Conservation (phyloP, 2,888 invertebrate genomes). For the Brenthis daphne region DNA sequence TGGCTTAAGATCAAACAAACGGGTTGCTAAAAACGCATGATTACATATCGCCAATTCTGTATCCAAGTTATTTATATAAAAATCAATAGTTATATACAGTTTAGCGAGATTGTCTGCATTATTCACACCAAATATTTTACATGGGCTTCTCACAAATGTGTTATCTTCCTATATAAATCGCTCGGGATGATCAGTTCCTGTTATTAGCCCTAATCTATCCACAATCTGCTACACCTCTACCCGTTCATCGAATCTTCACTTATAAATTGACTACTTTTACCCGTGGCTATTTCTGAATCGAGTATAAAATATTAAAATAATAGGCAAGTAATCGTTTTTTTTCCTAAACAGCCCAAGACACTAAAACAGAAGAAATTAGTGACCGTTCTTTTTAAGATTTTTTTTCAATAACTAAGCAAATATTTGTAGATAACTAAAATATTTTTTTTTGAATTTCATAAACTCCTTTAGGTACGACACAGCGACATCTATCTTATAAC, state of each 20-base stretch:
- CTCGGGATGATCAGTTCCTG: conserved; percentile 33
- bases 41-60: too few relatives aligned
- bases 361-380: too few relatives aligned
- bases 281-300: neutral
- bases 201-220: conserved; percentile 43
- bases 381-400: too few relatives aligned
- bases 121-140: neutral
- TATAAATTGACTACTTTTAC: conserved; percentile 29
- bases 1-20: too few relatives aligned
- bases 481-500: too few relatives aligned
- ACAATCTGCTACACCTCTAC: conserved; percentile 40
- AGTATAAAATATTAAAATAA: neutral
- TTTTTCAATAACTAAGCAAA: too few relatives aligned
- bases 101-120: neutral
- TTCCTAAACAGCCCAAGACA: too few relatives aligned
- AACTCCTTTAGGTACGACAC: too few relatives aligned
- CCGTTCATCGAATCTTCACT: conserved; percentile 46
- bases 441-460: too few relatives aligned
- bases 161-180: conserved; percentile 28
- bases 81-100: neutral
- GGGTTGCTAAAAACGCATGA: too few relatives aligned
- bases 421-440: too few relatives aligned
- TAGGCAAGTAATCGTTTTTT: neutral
- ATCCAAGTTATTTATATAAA: neutral
- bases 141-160: conserved; percentile 9